phyloP scores from a whole-genome alignment of 2,888 invertebrate species.

The Dastarcus helophoroides region DNA sequence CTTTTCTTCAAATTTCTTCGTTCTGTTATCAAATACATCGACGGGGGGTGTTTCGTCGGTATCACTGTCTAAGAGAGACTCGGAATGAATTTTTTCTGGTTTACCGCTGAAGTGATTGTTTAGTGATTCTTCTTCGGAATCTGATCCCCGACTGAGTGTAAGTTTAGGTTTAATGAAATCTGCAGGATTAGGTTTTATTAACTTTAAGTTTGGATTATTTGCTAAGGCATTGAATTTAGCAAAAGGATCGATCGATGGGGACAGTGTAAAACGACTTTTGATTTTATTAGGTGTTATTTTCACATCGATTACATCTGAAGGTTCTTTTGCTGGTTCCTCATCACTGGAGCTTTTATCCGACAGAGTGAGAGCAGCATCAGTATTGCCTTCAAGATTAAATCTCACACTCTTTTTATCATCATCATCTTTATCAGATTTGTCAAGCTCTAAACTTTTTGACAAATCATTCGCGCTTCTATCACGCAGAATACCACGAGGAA shows the following conservation, averaged over 20 bases:
- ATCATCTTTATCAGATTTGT: no score
- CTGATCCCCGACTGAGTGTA: constrained; percentile 39
- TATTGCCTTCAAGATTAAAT: constrained; percentile 45
- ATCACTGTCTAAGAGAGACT: constrained; percentile 9
- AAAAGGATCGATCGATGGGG: constrained; percentile 24
- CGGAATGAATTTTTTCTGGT: constrained; percentile 6
- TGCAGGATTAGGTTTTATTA: constrained; percentile 45
- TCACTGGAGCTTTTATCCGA: constrained; percentile 32
- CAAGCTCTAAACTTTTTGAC: neutral
- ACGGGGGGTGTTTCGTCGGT: constrained; percentile 14
- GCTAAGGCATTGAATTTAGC: constrained; percentile 13
- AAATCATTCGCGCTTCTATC: constrained; percentile 2
- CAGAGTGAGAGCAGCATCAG: constrained; percentile 35
- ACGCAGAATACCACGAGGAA: constrained; percentile 1
- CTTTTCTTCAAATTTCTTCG: constrained; percentile 23
- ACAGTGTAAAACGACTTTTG: constrained; percentile 27
- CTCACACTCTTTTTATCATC: constrained; percentile 68
- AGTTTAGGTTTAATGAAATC: constrained; percentile 49
- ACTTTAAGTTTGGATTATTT: constrained; percentile 28
- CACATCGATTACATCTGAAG: constrained; percentile 18
- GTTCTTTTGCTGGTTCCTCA: constrained; percentile 16
- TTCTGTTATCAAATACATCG: constrained; percentile 18
- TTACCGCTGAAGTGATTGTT: constrained; percentile 7
- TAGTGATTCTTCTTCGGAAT: constrained; percentile 42
- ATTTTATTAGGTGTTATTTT: constrained; percentile 17